These are phyloP conservation scores for Chinchilla lanigera DNA, from an alignment of 2,113 vertebrate genomes.

Conservation along the genomic window DNA sequence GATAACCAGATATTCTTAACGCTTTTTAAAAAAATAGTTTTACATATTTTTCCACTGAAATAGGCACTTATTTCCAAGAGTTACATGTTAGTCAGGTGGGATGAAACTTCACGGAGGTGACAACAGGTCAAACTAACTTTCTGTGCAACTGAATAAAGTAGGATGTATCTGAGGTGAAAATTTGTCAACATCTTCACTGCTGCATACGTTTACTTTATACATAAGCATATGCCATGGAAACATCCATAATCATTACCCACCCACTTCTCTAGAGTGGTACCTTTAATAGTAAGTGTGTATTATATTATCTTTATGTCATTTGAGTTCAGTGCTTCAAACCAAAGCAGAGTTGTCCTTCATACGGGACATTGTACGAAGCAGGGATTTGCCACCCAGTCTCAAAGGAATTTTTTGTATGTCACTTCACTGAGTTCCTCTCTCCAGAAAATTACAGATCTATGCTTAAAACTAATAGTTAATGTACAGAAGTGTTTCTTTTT, in stretches of 20 bases:
- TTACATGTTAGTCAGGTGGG: neutral
- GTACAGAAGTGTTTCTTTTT: neutral
- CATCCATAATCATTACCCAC: neutral
- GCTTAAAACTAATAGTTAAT: conserved; percentile 6
- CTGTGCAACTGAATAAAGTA: neutral
- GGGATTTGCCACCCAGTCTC: neutral
- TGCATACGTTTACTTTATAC: neutral
- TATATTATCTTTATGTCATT: neutral
- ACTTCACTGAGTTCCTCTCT: neutral
- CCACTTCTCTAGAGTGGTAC: neutral
- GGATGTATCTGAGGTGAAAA: neutral
- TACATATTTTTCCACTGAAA: conserved; percentile 14
- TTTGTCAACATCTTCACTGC: neutral
- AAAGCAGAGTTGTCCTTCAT: neutral
- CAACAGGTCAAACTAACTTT: conserved; percentile 49
- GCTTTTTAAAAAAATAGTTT: conserved; percentile 37
- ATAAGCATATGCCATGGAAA: neutral
- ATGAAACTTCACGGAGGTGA: conserved; percentile 24
- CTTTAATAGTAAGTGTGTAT: neutral
- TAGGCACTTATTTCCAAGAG: neutral
- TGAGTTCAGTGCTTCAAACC: conserved; percentile 23
- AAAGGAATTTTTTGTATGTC: neutral
- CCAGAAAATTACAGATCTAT: neutral
- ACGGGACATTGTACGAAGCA: neutral
- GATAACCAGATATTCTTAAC: neutral